Evolutionary conservation across 1,140 invertebrate species (phyloP).

Genomic region (Coenobita brevimanus): DNA sequence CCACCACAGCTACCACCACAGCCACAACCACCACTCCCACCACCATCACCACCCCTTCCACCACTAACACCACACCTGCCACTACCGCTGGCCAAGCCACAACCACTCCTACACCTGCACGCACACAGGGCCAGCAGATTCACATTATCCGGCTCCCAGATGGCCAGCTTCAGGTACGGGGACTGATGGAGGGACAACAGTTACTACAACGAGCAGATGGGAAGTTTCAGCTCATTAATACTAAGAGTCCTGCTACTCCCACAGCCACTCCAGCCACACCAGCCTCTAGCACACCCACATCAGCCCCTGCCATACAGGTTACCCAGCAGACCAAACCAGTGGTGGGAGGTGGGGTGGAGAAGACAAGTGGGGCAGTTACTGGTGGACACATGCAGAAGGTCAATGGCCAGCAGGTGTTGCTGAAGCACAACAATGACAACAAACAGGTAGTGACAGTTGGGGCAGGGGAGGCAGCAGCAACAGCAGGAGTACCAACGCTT

Average conservation of each 20-base stretch:
- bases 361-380: conserved; percentile 44
- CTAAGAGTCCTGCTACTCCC: conserved; percentile 72
- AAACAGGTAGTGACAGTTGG: conserved; percentile 57
- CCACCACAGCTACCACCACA: conserved; percentile 1
- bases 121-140: conserved; percentile 78
- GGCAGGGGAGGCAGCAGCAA: conserved; percentile 48
- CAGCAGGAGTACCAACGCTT: neutral
- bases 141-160: conserved; percentile 92
- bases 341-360: neutral
- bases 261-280: conserved; percentile 69
- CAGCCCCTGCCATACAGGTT: conserved; percentile 55
- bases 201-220: conserved; percentile 94
- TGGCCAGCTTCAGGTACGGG: conserved; percentile 92
- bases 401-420: conserved; percentile 64
- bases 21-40: conserved; percentile 30
- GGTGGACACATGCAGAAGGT: conserved; percentile 65
- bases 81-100: conserved; percentile 20
- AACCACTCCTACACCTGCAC: neutral
- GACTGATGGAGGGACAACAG: conserved; percentile 89
- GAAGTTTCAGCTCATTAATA: conserved; percentile 89
- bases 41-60: neutral
- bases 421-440: conserved; percentile 40
- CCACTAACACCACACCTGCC: conserved; percentile 11
- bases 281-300: conserved; percentile 71
- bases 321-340: conserved; percentile 67